Evolutionary conservation across 2,113 vertebrate species (phyloP), one percentile per base, ranked within the genome.

Genomic region (Thermophis baileyi): DNA sequence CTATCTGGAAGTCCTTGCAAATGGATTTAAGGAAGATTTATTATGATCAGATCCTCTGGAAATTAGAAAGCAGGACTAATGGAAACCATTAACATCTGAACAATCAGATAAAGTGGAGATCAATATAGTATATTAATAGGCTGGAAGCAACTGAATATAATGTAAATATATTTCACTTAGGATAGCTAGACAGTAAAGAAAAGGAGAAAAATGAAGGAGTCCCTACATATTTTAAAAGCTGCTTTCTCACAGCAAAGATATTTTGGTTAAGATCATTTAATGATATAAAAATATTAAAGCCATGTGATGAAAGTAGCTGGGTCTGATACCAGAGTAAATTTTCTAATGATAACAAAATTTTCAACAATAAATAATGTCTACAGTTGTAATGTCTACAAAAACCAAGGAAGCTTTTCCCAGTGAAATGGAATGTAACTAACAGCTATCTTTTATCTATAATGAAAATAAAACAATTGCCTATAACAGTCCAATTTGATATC

Each of bases 51-150:
- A 96, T 96, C 85, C 95, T 0, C 8, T 94, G 94, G 95, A 97
- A 97, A 98, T 97, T 97, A 97, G 95, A 96, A 97, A 97, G 96
- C 94, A 51, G 96, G 95, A 92, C 96, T 98, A 97, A 98, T 97
- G 97, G 96, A 97, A 97, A 95, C 94, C 96, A 97, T 97, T 98
- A 97, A 97, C 95, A 96, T 95, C 93, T 96, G 94, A 95, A 95
- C 95, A 96, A 94, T 96, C 94, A 97, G 96, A 97, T 96, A 60
- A 97, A 97, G 95, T 95, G 94, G 95, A 93, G 94, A 97, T 98
- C 97, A 97, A 97, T 98, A 97, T 3, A 89, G 57, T 94, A 22
- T 96, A 96, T 97, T 97, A 97, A 97, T 94, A 96, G 85, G 95
- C 88, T 95, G 93, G 93, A 96, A 96, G 92, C 96, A 27, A 97